Conservation (phyloP, 2,113 vertebrate genomes). For the Opisthocomus hoazin region DNA sequence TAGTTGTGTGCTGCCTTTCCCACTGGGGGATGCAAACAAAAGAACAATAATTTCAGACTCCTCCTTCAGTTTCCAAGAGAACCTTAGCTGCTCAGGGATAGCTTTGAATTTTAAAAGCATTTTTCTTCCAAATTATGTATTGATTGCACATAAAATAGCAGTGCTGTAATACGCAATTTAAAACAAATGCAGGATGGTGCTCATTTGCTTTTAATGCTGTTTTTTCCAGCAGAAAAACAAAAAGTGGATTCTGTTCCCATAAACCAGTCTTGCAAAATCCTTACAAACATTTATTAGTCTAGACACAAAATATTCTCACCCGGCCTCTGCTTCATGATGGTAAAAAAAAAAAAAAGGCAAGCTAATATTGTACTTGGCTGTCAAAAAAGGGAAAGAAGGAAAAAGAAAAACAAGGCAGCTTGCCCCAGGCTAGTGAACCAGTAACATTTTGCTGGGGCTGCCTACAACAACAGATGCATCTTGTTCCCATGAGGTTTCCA, state of each 20-base stretch:
- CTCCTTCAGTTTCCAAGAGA: constrained; percentile 67
- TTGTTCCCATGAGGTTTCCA: not conserved
- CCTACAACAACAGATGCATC: constrained; percentile 41
- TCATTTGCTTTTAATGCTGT: constrained; percentile 51
- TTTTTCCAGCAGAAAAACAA: constrained; percentile 50
- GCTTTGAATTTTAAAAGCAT: constrained; percentile 66
- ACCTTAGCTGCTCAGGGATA: constrained; percentile 59
- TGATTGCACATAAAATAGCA: constrained; percentile 60
- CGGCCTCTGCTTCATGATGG: not conserved
- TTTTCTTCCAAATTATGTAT: constrained; percentile 64
- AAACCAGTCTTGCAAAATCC: constrained; percentile 53
- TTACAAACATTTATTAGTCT: constrained; percentile 58
- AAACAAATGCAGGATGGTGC: constrained; percentile 54
- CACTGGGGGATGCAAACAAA: constrained; percentile 67
- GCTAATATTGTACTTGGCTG: constrained; percentile 37
- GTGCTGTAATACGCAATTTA: constrained; percentile 47
- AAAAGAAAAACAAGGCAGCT: not conserved
- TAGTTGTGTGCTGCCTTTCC: constrained; percentile 60
- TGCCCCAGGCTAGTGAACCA: constrained; percentile 41
- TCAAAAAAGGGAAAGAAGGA: not conserved
- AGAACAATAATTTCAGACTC: constrained; percentile 69
- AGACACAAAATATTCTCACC: constrained; percentile 57
- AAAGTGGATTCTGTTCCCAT: constrained; percentile 51
- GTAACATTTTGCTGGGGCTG: constrained; percentile 44
- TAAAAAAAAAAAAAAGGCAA: not conserved